A percentile compares a stretch with the other conserved stretches of the same genome.
These are phyloP conservation scores for Leptatherina wallacei DNA, from an alignment of 2,797 vertebrate species.

Conservation along the genomic window DNA sequence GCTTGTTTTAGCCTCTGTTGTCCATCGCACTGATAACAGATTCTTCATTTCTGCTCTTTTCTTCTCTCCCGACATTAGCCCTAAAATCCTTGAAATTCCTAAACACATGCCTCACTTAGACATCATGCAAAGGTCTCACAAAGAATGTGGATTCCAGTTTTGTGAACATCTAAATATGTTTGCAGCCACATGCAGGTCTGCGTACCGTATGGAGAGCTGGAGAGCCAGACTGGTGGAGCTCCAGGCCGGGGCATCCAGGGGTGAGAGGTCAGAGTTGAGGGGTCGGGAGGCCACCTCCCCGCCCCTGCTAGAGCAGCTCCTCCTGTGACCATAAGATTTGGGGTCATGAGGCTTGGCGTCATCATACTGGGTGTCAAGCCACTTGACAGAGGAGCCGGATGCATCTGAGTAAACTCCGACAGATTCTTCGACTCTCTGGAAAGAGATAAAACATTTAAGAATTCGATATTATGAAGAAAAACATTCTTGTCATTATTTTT, in stretches of 20 bases:
- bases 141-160: constrained; percentile 2
- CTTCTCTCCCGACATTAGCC: not conserved
- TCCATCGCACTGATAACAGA: not conserved
- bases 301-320: constrained; percentile 87
- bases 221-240: constrained; percentile 93
- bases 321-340: constrained; percentile 92
- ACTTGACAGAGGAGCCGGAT: constrained; percentile 85
- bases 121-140: not conserved
- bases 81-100: not conserved
- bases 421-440: constrained; percentile 94
- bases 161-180: constrained; percentile 2
- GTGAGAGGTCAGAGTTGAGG: constrained; percentile 90
- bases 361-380: constrained; percentile 88
- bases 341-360: constrained; percentile 79
- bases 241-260: constrained; percentile 92
- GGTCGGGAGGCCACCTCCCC: constrained; percentile 92
- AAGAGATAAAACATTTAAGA: constrained; percentile 14
- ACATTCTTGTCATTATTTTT: not conserved
- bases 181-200: constrained; percentile 25
- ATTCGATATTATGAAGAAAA: not conserved
- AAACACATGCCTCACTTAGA: not conserved
- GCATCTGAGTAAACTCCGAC: constrained; percentile 91
- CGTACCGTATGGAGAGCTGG: constrained; percentile 92
- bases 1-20: not conserved
- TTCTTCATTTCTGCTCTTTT: not conserved